Percentiles rank a stretch among this genome's conserved stretches.
phyloP scores from a whole-genome alignment of 2,113 vertebrate genomes.

The Phaethon lepturus region DNA sequence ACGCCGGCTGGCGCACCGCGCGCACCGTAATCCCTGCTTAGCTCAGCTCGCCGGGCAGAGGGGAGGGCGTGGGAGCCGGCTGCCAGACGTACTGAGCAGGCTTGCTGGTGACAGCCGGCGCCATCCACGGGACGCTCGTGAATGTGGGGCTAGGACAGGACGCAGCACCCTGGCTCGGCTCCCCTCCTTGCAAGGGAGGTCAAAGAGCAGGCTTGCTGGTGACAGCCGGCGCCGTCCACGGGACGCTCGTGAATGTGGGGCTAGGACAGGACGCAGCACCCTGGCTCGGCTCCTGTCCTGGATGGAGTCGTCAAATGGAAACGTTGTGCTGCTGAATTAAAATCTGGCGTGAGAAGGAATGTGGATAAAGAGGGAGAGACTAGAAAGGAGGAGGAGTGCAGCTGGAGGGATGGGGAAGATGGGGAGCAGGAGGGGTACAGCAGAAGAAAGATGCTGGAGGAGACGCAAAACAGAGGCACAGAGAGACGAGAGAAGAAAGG shows the following conservation, averaged over 20 bases:
- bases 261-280: not conserved
- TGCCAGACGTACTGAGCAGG: not conserved
- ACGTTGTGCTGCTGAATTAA: not conserved
- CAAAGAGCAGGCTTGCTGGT: not conserved
- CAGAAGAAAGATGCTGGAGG: not conserved
- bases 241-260: not conserved
- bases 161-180: not conserved
- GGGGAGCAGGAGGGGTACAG: not conserved
- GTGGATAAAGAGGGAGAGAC: not conserved
- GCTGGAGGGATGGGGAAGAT: conserved; percentile 7
- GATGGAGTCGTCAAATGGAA: conserved; percentile 46
- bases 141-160: not conserved
- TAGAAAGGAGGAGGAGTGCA: not conserved
- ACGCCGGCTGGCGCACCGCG: rapidly evolving
- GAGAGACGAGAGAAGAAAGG: not conserved
- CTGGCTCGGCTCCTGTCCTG: not conserved
- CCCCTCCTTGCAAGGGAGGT: too few relatives aligned
- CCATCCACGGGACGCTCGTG: rapidly evolving
- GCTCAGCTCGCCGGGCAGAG: not conserved
- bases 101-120: not conserved
- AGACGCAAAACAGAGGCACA: not conserved
- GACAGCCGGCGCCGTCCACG: not conserved
- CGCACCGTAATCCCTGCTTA: not conserved
- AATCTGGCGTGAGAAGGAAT: not conserved
- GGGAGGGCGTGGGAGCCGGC: not conserved